Evolutionary conservation across 2,113 vertebrate genomes (phyloP).

Genomic region (Coracopsis vasa): DNA sequence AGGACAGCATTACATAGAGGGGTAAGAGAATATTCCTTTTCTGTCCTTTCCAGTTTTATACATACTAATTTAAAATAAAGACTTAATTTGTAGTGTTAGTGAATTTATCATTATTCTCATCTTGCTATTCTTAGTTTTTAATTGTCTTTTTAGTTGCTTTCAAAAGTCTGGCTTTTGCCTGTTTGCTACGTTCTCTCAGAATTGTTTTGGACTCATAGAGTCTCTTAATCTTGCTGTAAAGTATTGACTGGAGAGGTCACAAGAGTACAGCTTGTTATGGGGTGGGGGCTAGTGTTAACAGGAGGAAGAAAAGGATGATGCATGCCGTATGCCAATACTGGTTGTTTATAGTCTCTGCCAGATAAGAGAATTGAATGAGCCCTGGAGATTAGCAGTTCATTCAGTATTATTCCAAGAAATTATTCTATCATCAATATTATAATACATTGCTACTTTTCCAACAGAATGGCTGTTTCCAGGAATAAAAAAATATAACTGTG

Average conservation of each 20-base stretch:
- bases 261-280: not conserved
- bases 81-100: not conserved
- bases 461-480: not conserved
- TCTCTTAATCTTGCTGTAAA: not conserved
- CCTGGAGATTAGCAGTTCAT: not conserved
- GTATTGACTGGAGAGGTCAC: not conserved
- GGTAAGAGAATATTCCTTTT: slow-evolving; percentile 74
- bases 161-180: not conserved
- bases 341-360: not conserved
- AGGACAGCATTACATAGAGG: slow-evolving; percentile 94
- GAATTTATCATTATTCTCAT: not conserved
- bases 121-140: not conserved
- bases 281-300: not conserved
- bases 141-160: not conserved
- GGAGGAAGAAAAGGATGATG: not conserved
- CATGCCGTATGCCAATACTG: not conserved
- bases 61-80: not conserved
- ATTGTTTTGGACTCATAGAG: not conserved
- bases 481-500: not conserved
- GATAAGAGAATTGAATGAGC: not conserved
- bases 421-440: not conserved
- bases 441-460: not conserved
- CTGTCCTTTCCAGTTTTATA: not conserved
- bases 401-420: not conserved
- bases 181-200: not conserved